A percentile compares a stretch with the other conserved stretches of the same genome.
Evolutionary conservation across 2,113 vertebrate species (phyloP).

Genomic region (Cottus gobio): DNA sequence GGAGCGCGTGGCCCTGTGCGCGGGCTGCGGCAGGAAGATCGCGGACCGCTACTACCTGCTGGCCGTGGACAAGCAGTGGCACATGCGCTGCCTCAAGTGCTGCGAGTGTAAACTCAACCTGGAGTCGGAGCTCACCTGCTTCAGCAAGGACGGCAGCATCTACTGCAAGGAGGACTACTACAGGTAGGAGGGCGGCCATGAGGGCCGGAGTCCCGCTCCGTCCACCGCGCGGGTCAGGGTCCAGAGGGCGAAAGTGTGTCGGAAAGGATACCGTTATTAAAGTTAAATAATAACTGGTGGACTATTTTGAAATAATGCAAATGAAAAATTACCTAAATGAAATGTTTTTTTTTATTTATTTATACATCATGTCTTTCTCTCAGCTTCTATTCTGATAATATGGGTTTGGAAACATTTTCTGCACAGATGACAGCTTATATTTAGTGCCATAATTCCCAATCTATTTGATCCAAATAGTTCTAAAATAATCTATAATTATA

Average conservation of each 20-base stretch:
- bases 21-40: conserved; percentile 97
- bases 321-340: background rate
- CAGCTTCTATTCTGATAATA: background rate
- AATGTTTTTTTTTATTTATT: too few relatives aligned
- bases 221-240: too few relatives aligned
- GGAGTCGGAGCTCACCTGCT: conserved; percentile 99
- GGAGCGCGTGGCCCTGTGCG: conserved; percentile 94
- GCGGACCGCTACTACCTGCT: conserved; percentile 98
- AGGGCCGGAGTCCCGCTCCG: too few relatives aligned
- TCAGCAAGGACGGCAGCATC: conserved; percentile 99
- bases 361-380: background rate
- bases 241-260: too few relatives aligned
- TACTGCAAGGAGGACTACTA: conserved; percentile 99
- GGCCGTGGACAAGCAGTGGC: conserved; percentile 99
- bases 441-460: background rate
- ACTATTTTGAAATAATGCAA: background rate
- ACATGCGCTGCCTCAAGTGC: conserved; percentile 99
- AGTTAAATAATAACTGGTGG: too few relatives aligned
- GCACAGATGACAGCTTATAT: background rate
- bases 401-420: background rate
- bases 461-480: background rate
- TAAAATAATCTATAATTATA: background rate
- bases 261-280: too few relatives aligned
- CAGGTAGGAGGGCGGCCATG: conserved; percentile 81
- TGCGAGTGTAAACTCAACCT: conserved; percentile 98